Base-by-base conservation (phyloP, 2,888 invertebrate genomes). In the Myathropa florea region DNA sequence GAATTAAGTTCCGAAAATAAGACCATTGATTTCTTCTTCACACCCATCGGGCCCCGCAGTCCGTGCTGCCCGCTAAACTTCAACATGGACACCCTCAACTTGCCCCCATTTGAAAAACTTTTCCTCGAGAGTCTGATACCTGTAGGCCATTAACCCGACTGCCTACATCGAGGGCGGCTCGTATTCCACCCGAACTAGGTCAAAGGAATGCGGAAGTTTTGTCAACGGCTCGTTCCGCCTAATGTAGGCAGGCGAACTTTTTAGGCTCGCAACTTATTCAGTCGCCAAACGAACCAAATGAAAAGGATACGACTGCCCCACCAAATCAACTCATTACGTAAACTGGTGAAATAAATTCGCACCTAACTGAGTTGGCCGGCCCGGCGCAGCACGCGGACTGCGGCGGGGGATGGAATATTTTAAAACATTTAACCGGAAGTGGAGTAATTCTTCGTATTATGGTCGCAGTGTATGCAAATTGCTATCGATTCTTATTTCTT, bases 171-270 rank as follows among this genome's bases (percentile, higher is more conserved):
- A 26, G 68, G 60, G 65, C 63, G 80, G n/a, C 28, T 70, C 68
- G 36, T 67, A 28, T 71, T 84, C 61, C 67, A 39, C 33, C 61
- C 61, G 68, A 84, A 84, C 84, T 80, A 67, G 84, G 80, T 84
- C 84, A 84, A 33, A 76, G 80, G 80, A 80, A 84, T 84, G 84
- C 84, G 84, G 84, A 84, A 84, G 71, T 76, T 84, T 76, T 84
- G 80, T 84, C 84, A 84, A 75, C 83, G 57, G 70, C 28, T 28
- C 55, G 61, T 63, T 70, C 55, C 21, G 68, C 70, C 63, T 68
- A 68, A 55, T 55, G 33, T 68, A 75, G 68, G 68, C 73, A 79
- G 79, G 18, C 30, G 26, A 75, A 60, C 70, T 79, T 83, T 73
- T 78, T 75, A 28, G 18, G n/a, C 64, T 36, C 30, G 26, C 55